Conservation (phyloP, 2,113 vertebrate genomes). For the Strigops habroptila region DNA sequence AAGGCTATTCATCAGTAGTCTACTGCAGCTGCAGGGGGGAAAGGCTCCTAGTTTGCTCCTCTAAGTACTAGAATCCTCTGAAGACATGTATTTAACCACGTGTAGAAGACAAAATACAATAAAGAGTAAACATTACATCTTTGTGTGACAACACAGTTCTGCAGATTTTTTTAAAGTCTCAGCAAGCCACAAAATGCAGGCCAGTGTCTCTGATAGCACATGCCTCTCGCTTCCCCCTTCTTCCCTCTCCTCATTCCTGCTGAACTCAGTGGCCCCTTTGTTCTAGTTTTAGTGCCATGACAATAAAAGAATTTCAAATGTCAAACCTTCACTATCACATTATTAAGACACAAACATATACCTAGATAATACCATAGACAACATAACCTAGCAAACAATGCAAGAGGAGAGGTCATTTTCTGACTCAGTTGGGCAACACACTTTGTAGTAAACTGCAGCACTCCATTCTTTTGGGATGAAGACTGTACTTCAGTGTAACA, state of each 20-base stretch:
- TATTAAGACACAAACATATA: neutral
- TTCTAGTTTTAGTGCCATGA: neutral
- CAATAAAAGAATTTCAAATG: neutral
- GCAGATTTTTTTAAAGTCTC: neutral
- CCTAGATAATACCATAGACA: neutral
- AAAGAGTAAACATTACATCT: neutral
- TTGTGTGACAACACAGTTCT: neutral
- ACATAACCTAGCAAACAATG: neutral
- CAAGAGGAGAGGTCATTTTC: neutral
- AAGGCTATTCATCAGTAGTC: neutral
- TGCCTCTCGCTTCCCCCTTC: neutral
- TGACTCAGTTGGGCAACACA: neutral
- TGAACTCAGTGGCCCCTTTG: neutral
- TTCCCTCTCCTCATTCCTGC: neutral
- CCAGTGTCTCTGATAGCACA: neutral
- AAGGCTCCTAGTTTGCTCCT: neutral
- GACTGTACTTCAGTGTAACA: accelerated
- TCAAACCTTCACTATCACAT: accelerated
- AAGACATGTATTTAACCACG: neutral
- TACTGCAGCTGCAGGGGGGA: neutral
- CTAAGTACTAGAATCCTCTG: neutral
- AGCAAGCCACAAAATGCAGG: neutral
- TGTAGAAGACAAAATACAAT: neutral
- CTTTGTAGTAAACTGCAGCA: neutral
- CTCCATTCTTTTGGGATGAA: neutral